Evolutionary conservation across 2,797 vertebrate species (phyloP).

Genomic region (Capromys pilorides): DNA sequence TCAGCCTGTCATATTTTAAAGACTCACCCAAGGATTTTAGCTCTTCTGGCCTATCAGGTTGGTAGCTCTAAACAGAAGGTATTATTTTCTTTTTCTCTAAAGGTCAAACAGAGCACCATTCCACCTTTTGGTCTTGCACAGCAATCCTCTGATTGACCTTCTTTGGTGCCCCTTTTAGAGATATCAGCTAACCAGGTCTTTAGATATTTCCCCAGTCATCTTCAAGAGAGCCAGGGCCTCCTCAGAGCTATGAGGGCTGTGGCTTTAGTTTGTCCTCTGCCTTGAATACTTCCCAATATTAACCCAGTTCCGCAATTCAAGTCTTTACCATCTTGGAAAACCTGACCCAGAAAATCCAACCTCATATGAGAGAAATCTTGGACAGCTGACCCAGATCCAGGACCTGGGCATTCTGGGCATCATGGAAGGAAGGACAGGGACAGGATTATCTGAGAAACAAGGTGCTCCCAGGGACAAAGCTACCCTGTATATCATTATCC

Average conservation of each 20-base stretch:
- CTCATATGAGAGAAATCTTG: neutral
- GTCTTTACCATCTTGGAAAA: neutral
- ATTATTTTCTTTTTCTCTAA: neutral
- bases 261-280: neutral
- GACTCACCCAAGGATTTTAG: neutral
- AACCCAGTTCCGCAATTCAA: neutral
- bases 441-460: neutral
- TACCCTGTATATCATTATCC: neutral
- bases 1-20: neutral
- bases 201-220: neutral
- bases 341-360: neutral
- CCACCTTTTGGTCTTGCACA: neutral
- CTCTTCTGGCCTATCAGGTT: neutral
- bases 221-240: neutral
- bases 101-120: neutral
- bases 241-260: neutral
- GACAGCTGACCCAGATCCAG: neutral
- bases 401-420: too few species aligned
- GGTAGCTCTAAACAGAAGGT: neutral
- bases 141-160: neutral
- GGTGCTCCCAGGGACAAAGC: neutral
- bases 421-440: neutral
- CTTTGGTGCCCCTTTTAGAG: accelerated
- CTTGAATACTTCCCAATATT: neutral
- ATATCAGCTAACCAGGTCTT: neutral